Conservation (phyloP, 64 coral and sea anemone genomes). For the Stichodactyla helianthus region DNA sequence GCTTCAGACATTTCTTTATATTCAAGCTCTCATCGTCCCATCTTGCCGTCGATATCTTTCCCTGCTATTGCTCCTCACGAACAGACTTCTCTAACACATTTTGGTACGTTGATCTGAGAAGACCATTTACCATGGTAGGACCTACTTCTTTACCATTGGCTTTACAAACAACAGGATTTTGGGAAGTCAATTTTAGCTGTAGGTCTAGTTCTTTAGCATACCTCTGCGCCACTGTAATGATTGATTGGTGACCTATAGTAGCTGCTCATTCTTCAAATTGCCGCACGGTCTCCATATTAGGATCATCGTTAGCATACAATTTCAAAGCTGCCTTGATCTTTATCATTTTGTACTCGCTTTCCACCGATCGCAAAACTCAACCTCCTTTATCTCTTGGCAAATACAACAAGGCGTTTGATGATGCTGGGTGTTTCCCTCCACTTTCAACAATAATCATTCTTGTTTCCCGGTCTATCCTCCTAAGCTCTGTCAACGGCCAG, state of each 20-base stretch:
- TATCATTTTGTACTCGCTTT: too few relatives aligned
- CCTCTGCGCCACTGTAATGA: slow-evolving; percentile 28
- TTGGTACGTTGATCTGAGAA: background rate
- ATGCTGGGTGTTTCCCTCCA: too few relatives aligned
- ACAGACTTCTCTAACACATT: background rate
- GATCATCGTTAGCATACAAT: slow-evolving; percentile 2
- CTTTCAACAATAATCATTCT: too few relatives aligned
- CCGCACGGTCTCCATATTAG: slow-evolving; percentile 8
- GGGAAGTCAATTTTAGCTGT: slow-evolving; percentile 16
- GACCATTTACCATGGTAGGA: too few relatives aligned
- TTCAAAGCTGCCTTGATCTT: slow-evolving; percentile 34
- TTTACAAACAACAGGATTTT: background rate
- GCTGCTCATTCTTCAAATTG: slow-evolving; percentile 18
- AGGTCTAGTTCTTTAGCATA: slow-evolving; percentile 32
- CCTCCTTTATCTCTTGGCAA: too few relatives aligned
- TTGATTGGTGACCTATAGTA: background rate
- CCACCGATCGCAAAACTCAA: background rate
- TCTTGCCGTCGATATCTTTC: slow-evolving; percentile 16
- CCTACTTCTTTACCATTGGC: background rate
- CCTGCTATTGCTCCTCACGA: slow-evolving; percentile 16
- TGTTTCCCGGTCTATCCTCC: too few relatives aligned
- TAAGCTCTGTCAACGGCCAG: too few relatives aligned
- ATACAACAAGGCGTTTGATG: too few relatives aligned
- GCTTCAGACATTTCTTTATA: background rate
- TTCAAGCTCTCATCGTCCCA: slow-evolving; percentile 30